Evolutionary conservation across 2,113 vertebrate species (phyloP).

Genomic region (Poeciliopsis occidentalis): DNA sequence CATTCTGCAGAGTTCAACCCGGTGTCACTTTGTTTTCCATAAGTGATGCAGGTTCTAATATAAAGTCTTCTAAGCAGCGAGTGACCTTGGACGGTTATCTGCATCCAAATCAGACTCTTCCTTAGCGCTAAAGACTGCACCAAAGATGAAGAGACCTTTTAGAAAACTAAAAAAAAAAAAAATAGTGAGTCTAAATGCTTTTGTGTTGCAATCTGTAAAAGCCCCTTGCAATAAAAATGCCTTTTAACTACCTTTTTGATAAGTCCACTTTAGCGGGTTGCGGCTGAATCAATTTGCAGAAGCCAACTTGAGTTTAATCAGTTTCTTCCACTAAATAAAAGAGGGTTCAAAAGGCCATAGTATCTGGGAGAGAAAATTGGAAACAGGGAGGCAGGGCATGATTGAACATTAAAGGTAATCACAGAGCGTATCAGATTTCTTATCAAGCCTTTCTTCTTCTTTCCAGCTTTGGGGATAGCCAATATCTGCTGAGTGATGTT

Average conservation of each 20-base stretch:
- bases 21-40: slow-evolving; percentile 44
- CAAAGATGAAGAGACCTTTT: slow-evolving; percentile 37
- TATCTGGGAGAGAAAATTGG: slow-evolving; percentile 56
- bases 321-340: slow-evolving; percentile 57
- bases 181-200: slow-evolving; percentile 20
- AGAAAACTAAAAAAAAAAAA: background rate
- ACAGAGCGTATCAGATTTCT: slow-evolving; percentile 63
- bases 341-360: slow-evolving; percentile 38
- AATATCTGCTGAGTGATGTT: slow-evolving; percentile 60
- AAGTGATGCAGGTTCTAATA: slow-evolving; percentile 33
- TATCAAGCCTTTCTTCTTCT: slow-evolving; percentile 50
- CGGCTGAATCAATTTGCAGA: slow-evolving; percentile 54
- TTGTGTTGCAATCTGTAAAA: slow-evolving; percentile 43
- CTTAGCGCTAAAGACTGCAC: slow-evolving; percentile 47
- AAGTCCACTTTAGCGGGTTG: slow-evolving; percentile 51
- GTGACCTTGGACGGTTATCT: slow-evolving; percentile 66
- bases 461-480: slow-evolving; percentile 11
- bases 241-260: slow-evolving; percentile 54
- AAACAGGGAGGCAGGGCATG: slow-evolving; percentile 41
- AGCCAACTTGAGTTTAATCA: slow-evolving; percentile 68
- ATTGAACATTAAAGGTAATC: slow-evolving; percentile 72
- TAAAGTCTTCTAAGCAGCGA: slow-evolving; percentile 33
- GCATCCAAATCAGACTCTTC: slow-evolving; percentile 52
- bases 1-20: slow-evolving; percentile 38
- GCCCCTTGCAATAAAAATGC: slow-evolving; percentile 32